A percentile compares a stretch with the other conserved stretches of the same genome.
Conservation (phyloP, 1,140 invertebrate species). For the Eueides isabella region DNA sequence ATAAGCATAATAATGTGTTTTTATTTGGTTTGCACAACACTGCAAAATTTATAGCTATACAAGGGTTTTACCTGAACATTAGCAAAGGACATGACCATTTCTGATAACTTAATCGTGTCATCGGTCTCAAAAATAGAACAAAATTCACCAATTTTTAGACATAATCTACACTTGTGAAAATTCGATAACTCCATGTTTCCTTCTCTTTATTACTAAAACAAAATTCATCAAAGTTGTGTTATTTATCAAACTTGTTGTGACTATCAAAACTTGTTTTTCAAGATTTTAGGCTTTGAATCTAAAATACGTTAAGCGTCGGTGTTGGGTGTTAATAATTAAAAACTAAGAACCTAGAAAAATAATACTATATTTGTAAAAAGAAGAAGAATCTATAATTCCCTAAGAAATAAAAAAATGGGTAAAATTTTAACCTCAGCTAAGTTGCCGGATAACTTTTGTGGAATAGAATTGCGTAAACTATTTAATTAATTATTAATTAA, state of each 20-base stretch:
- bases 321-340: not conserved
- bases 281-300: constrained; percentile 31
- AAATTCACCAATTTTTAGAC: constrained; percentile 76
- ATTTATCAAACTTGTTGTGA: constrained; percentile 24
- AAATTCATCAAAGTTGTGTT: not conserved
- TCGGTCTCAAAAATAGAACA: constrained; percentile 77
- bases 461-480: too few relatives aligned
- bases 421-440: too few relatives aligned
- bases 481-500: too few relatives aligned
- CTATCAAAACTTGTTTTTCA: constrained; percentile 38
- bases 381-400: too few relatives aligned
- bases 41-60: too few relatives aligned
- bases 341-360: too few relatives aligned
- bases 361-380: too few relatives aligned
- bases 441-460: too few relatives aligned
- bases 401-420: too few relatives aligned
- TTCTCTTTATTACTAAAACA: constrained; percentile 12
- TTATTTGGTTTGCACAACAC: too few relatives aligned
- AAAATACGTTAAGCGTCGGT: constrained; percentile 20
- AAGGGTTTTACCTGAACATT: constrained; percentile 73
- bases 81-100: constrained; percentile 83
- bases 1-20: too few relatives aligned
- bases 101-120: constrained; percentile 74
- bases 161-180: constrained; percentile 73
- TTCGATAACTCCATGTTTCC: constrained; percentile 35